These are phyloP conservation scores for Ornithoptera alexandrae DNA, from an alignment of 2,888 invertebrate genomes.

Conservation along the genomic window DNA sequence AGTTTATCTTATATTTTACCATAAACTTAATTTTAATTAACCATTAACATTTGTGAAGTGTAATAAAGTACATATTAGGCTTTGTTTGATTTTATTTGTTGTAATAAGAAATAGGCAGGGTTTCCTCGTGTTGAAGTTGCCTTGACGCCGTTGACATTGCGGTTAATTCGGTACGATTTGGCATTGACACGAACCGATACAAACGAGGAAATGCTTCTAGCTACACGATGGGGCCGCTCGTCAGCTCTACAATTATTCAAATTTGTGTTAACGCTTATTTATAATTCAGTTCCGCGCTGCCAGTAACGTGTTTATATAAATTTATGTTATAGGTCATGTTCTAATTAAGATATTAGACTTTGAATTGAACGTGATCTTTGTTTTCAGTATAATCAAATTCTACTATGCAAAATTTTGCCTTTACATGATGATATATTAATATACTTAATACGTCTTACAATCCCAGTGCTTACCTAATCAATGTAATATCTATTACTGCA, in stretches of 20 bases:
- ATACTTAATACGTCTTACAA: no score
- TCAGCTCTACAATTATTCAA: constrained; percentile 33
- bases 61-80: no score
- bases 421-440: no score
- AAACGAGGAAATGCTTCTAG: constrained; percentile 66
- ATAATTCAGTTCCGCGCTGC: constrained; percentile 25
- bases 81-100: not conserved
- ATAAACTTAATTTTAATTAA: no score
- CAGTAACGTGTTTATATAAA: constrained; percentile 17
- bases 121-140: constrained; percentile 59
- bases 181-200: constrained; percentile 72
- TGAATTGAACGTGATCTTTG: constrained; percentile 1
- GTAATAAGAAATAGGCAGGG: constrained; percentile 26
- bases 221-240: constrained; percentile 44
- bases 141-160: constrained; percentile 68
- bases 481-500: no score
- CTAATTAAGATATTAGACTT: constrained; percentile 11
- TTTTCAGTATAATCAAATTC: not conserved
- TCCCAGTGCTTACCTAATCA: no score
- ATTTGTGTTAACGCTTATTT: constrained; percentile 29
- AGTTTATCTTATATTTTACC: no score
- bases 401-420: no score
- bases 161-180: constrained; percentile 68
- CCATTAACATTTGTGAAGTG: no score
- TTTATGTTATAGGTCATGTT: constrained; percentile 20